These are phyloP conservation scores for Eupsilia transversa DNA, from an alignment of 2,888 invertebrate species.

Conservation along the genomic window DNA sequence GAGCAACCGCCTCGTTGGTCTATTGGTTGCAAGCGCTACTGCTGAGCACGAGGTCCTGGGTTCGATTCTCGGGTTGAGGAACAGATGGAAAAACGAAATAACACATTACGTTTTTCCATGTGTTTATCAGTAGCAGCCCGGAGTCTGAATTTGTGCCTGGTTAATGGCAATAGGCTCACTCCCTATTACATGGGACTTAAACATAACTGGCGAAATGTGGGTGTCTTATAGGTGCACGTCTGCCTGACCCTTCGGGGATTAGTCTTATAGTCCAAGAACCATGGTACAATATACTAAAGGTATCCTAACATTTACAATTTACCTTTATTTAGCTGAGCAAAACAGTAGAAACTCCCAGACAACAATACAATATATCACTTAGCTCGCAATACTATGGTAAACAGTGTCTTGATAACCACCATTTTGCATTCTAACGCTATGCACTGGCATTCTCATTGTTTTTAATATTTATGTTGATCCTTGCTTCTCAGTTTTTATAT, in stretches of 20 bases:
- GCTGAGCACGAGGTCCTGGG: no score
- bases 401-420: constrained; percentile 56
- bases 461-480: constrained; percentile 65
- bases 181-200: no score
- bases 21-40: no score
- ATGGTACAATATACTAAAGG: neutral
- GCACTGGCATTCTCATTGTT: constrained; percentile 46
- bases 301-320: neutral
- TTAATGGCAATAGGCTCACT: no score
- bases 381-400: constrained; percentile 64
- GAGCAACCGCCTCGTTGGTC: no score
- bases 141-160: no score
- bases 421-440: constrained; percentile 51
- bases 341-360: constrained; percentile 7
- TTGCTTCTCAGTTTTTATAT: constrained; percentile 57
- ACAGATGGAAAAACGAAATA: no score
- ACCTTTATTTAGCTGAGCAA: neutral
- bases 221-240: neutral
- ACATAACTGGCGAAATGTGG: neutral
- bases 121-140: no score
- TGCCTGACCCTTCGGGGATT: neutral
- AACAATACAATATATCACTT: constrained; percentile 50
- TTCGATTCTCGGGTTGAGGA: no score
- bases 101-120: no score
- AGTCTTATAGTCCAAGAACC: neutral